These are phyloP conservation scores for Conger conger DNA, from an alignment of 2,113 vertebrate species.

Conservation along the genomic window DNA sequence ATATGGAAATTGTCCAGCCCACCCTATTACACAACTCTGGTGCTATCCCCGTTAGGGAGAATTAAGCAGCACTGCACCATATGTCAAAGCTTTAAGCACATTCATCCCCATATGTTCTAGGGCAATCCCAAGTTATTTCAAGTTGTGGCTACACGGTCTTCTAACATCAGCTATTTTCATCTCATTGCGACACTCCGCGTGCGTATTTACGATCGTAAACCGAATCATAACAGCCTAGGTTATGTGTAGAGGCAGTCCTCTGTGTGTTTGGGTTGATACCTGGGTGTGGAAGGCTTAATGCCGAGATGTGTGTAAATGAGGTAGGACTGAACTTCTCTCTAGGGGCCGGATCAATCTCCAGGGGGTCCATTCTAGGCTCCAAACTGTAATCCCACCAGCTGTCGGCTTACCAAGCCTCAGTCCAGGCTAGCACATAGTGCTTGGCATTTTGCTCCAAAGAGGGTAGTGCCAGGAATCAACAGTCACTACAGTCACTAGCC, in stretches of 20 bases:
- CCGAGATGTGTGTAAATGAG: neutral
- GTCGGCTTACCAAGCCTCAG: neutral
- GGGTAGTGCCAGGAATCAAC: neutral
- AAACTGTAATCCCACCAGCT: conserved; percentile 8
- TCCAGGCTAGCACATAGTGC: neutral
- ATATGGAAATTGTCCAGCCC: neutral
- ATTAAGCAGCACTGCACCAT: neutral
- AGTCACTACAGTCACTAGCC: neutral
- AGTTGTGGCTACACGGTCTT: neutral
- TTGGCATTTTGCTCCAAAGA: too few species aligned
- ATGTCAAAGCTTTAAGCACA: neutral
- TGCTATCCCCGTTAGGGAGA: neutral
- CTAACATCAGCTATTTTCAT: neutral
- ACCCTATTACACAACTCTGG: neutral
- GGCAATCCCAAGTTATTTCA: neutral
- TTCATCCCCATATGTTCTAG: neutral
- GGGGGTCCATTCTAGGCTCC: neutral
- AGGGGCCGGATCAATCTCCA: neutral
- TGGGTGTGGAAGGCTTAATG: neutral
- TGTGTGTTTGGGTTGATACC: neutral
- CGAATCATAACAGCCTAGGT: too few species aligned
- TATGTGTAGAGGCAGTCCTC: too few species aligned
- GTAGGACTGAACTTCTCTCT: neutral
- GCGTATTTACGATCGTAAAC: neutral
- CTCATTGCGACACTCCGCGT: neutral